These are phyloP conservation scores for Netelia virgata DNA, from an alignment of 2,888 invertebrate species.

Conservation along the genomic window DNA sequence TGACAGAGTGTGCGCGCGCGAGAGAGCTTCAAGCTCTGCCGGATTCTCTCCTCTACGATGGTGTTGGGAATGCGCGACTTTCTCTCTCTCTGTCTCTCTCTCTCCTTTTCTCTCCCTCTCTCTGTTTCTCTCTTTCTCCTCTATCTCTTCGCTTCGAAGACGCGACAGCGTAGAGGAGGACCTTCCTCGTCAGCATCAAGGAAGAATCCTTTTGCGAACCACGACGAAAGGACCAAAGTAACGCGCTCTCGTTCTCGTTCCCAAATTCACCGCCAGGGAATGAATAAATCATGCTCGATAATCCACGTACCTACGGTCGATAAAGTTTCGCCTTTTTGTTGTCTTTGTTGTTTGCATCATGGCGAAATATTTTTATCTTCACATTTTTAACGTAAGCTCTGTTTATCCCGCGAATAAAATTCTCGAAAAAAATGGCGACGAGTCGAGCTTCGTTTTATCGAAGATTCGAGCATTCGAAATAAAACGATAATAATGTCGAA, in stretches of 20 bases:
- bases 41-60: constrained; percentile 20
- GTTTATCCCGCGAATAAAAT: not conserved
- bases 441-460: too few relatives aligned
- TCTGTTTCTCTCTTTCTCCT: not conserved
- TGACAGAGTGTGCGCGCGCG: constrained; percentile 3
- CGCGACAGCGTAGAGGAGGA: not conserved
- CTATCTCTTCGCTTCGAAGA: not conserved
- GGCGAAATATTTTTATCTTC: not conserved
- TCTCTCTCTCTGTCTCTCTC: constrained; percentile 12
- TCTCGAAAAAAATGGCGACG: too few relatives aligned
- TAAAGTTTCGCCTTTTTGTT: too few relatives aligned
- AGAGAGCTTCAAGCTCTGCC: constrained; percentile 52
- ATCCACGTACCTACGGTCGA: too few relatives aligned
- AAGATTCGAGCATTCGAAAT: too few relatives aligned
- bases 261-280: not conserved
- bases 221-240: constrained; percentile 37
- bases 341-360: not conserved
- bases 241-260: constrained; percentile 5
- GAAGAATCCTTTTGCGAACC: constrained; percentile 34
- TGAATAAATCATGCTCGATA: constrained; percentile 6
- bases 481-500: too few relatives aligned
- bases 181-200: constrained; percentile 32
- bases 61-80: constrained; percentile 25
- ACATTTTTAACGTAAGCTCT: not conserved
- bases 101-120: not conserved